phyloP scores from a whole-genome alignment of 2,888 invertebrate genomes.

The Lypha dubia region DNA sequence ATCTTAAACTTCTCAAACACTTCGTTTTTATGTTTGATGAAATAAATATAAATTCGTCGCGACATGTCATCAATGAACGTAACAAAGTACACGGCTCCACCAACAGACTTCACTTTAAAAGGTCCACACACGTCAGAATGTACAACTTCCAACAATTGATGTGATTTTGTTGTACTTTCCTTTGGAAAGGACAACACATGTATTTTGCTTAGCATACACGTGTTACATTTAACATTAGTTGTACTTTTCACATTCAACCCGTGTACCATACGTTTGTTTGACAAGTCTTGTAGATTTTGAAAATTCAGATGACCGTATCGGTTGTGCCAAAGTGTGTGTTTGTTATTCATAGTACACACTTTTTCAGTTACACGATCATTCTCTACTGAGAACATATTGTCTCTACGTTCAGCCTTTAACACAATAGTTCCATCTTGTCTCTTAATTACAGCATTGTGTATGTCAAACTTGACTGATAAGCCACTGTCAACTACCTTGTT shows the following conservation, averaged over 20 bases:
- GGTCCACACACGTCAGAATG: not conserved
- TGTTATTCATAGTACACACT: too few relatives aligned
- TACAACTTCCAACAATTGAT: too few relatives aligned
- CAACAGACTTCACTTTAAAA: not conserved
- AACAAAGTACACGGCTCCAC: not conserved
- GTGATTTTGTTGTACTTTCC: too few relatives aligned
- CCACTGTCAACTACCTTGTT: too few relatives aligned
- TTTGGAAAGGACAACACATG: not conserved
- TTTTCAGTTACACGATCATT: too few relatives aligned
- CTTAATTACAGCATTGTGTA: too few relatives aligned
- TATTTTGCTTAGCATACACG: constrained; percentile 12
- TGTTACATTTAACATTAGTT: too few relatives aligned
- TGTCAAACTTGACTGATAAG: too few relatives aligned
- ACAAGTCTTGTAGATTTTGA: constrained; percentile 30
- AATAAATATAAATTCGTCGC: not conserved
- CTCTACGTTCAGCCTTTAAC: too few relatives aligned
- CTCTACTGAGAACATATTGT: too few relatives aligned
- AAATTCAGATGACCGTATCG: constrained; percentile 49
- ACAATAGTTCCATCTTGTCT: too few relatives aligned
- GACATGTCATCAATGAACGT: constrained; percentile 2
- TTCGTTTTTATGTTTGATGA: constrained; percentile 1
- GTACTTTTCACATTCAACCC: not conserved
- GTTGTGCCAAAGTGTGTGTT: too few relatives aligned
- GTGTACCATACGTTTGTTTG: not conserved
- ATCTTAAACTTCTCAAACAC: constrained; percentile 15